phyloP scores from a whole-genome alignment of 2,888 invertebrate species.

The Prostheceraeus crozeri region DNA sequence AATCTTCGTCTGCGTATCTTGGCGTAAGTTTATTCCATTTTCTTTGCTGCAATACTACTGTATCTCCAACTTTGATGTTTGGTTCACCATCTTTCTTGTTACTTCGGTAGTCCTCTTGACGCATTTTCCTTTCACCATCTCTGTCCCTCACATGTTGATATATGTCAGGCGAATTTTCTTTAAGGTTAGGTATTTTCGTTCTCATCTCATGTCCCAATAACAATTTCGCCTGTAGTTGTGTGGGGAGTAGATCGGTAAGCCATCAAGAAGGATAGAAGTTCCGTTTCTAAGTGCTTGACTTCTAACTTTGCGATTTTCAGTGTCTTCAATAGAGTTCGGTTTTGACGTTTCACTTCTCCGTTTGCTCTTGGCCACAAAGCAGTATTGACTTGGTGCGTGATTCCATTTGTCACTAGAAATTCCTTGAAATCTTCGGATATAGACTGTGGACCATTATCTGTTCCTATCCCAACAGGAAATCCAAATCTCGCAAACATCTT shows the following conservation, averaged over 20 bases:
- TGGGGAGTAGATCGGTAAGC: conserved; percentile 16
- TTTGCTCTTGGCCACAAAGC: not conserved
- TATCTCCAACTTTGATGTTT: conserved; percentile 9
- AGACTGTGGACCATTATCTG: conserved; percentile 11
- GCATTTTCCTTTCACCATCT: conserved; percentile 7
- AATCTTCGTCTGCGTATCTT: conserved; percentile 24
- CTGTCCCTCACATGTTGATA: conserved; percentile 23
- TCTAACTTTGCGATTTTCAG: conserved; percentile 7
- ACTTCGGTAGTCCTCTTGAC: not conserved
- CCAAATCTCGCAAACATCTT: not conserved
- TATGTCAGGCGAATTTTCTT: not conserved
- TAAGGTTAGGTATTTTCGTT: not conserved
- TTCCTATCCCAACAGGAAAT: not conserved
- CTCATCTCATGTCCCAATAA: conserved; percentile 1
- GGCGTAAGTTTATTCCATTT: conserved; percentile 16
- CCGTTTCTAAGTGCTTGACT: conserved; percentile 7
- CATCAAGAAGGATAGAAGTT: not conserved
- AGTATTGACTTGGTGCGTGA: not conserved
- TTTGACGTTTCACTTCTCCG: conserved; percentile 7
- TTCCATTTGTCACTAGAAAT: not conserved
- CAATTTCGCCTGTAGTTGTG: not conserved
- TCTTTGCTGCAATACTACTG: conserved; percentile 26
- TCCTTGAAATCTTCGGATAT: not conserved
- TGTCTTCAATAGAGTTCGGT: conserved; percentile 20
- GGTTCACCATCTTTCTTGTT: conserved; percentile 1